phyloP scores from a whole-genome alignment of 2,113 vertebrate genomes.

The Archilochus colubris region DNA sequence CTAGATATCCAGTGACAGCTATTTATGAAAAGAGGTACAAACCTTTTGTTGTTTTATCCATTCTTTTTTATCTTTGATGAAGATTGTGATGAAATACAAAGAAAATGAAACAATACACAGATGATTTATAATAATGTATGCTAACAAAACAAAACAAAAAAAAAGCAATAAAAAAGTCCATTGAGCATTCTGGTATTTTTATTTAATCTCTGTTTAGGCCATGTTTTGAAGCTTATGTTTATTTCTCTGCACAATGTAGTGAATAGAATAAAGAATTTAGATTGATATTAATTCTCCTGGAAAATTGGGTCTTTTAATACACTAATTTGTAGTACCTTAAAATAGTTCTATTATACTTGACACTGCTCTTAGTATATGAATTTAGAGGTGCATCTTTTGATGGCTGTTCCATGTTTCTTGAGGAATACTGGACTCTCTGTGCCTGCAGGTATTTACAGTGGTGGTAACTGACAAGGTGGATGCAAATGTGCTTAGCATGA shows the following conservation, averaged over 20 bases:
- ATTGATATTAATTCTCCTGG: neutral
- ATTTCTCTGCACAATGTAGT: neutral
- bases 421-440: neutral
- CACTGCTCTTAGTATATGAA: neutral
- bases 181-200: neutral
- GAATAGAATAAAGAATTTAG: neutral
- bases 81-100: neutral
- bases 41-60: neutral
- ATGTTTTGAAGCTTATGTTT: neutral
- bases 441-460: neutral
- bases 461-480: neutral
- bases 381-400: neutral
- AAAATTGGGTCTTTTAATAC: neutral
- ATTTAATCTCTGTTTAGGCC: neutral
- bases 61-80: neutral
- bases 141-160: neutral
- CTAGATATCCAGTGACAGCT: conserved; percentile 25
- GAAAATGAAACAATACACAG: neutral
- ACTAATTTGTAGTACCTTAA: neutral
- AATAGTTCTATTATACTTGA: neutral
- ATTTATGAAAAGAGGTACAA: neutral
- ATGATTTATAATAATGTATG: neutral
- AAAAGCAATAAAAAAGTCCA: neutral
- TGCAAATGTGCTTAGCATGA: neutral
- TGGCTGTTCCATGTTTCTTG: neutral